phyloP scores from a whole-genome alignment of 2,888 invertebrate species.

The Euplexia lucipara region DNA sequence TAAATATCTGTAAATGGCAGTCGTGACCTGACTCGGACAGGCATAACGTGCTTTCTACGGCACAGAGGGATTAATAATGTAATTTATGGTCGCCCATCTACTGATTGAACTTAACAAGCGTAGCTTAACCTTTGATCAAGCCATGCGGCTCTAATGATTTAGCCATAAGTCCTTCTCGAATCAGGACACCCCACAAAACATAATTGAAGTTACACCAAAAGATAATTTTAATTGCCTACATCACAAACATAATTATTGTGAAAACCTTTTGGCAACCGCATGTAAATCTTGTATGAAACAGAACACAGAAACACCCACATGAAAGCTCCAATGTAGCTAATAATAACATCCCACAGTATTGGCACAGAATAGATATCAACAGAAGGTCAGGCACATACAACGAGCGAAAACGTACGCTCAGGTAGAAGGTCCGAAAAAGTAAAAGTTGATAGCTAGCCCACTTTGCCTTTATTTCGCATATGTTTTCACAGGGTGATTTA shows the following conservation, averaged over 20 bases:
- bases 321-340: conserved; percentile 40
- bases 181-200: not conserved
- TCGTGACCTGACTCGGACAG: too few relatives aligned
- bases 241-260: conserved; percentile 28
- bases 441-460: not conserved
- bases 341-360: conserved; percentile 49
- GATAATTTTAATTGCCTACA: conserved; percentile 51
- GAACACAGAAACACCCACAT: conserved; percentile 12
- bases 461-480: not conserved
- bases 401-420: not conserved
- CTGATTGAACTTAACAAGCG: too few relatives aligned
- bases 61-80: too few relatives aligned
- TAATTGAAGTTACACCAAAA: conserved; percentile 44
- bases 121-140: too few relatives aligned
- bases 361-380: not conserved
- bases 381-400: not conserved
- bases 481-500: too few relatives aligned
- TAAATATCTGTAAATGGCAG: too few relatives aligned
- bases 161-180: not conserved
- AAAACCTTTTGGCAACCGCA: conserved; percentile 31
- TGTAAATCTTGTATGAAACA: conserved; percentile 45
- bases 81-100: too few relatives aligned
- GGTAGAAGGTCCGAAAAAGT: not conserved
- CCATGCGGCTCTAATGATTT: too few relatives aligned
- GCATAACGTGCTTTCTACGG: too few relatives aligned